Evolutionary conservation across 92 coral and sea anemone species (phyloP), one percentile per base, ranked within the genome.

Genomic region (Epizoanthus fatuus): DNA sequence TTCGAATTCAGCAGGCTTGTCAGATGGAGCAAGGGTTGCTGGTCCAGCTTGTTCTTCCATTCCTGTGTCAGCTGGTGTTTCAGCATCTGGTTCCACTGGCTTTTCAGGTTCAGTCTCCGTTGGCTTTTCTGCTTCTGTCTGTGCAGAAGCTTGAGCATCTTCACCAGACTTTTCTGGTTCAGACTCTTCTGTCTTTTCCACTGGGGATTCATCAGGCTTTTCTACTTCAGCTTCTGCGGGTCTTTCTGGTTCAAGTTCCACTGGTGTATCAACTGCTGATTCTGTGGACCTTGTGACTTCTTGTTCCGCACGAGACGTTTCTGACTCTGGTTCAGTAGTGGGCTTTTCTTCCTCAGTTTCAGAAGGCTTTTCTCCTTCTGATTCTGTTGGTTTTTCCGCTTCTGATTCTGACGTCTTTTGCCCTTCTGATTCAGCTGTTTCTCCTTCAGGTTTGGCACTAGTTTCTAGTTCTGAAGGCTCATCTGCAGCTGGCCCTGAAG

Each of bases 141-240:
- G 82, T 35, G 7, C 52, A 16, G 59, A 59, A 25, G 32, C 49
- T 44, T 80, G 75, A 59, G 38, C 81, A 55, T 13, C 81, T 56
- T 75, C 67, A 0, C 6, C 4, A 9, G 66, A 4, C 37, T 75
- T 75, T 53, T 13, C 19, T 19, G 67, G 49, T 7, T 76, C 81
- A 7, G 51, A n/a, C 16, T 60, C 65, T 29, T 58, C 66, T 19
- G 68, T 16, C 13, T 56, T 17, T 29, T 11, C 39, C 19, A 47
- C 14, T 65, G 39, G 64, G 8, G n/a, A 3, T 25, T 39, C 73
- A 7, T 25, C 5, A 20, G 49, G 40, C 16, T 51, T 51, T 52
- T 81, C 76, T 32, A 22, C 75, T 51, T 81, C 85, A 6, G 13
- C 3, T 19, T 72, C 25, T 10, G 37, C 56, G 16, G 17, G 14